phyloP scores from a whole-genome alignment of 2,113 vertebrate genomes.

The Megalops atlanticus region DNA sequence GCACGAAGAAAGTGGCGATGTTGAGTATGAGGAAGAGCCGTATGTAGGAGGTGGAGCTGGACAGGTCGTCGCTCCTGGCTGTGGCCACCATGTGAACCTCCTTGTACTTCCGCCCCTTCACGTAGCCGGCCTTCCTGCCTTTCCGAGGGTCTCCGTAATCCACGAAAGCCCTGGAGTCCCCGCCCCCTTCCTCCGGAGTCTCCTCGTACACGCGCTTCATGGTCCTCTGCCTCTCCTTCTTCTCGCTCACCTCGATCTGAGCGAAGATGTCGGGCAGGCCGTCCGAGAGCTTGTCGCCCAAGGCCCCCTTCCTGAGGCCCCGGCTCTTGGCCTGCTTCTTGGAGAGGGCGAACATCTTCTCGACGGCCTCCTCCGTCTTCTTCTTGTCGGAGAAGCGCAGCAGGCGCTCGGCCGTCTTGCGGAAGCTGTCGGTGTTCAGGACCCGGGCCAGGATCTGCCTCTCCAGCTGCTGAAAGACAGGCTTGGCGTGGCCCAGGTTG shows the following conservation, averaged over 20 bases:
- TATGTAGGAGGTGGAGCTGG: constrained; percentile 81
- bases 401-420: constrained; percentile 86
- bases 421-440: constrained; percentile 83
- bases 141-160: constrained; percentile 83
- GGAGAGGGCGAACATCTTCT: constrained; percentile 85
- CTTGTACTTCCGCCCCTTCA: constrained; percentile 70
- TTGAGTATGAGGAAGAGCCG: constrained; percentile 91
- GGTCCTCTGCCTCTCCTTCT: constrained; percentile 81
- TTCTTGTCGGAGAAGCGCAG: constrained; percentile 89
- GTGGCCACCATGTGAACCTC: constrained; percentile 70
- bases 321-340: constrained; percentile 76
- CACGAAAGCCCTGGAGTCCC: constrained; percentile 84
- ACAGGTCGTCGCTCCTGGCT: constrained; percentile 64
- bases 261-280: constrained; percentile 88
- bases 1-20: constrained; percentile 90
- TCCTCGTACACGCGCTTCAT: constrained; percentile 83
- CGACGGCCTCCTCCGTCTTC: constrained; percentile 83
- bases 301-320: constrained; percentile 70
- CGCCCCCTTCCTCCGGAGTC: constrained; percentile 80
- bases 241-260: constrained; percentile 90
- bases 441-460: constrained; percentile 87
- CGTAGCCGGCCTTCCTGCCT: constrained; percentile 66
- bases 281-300: constrained; percentile 82
- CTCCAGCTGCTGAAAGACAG: constrained; percentile 92
- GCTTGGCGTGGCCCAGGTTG: constrained; percentile 88